Evolutionary conservation across 1,140 invertebrate genomes (phyloP).

Genomic region (Penaeus chinensis): DNA sequence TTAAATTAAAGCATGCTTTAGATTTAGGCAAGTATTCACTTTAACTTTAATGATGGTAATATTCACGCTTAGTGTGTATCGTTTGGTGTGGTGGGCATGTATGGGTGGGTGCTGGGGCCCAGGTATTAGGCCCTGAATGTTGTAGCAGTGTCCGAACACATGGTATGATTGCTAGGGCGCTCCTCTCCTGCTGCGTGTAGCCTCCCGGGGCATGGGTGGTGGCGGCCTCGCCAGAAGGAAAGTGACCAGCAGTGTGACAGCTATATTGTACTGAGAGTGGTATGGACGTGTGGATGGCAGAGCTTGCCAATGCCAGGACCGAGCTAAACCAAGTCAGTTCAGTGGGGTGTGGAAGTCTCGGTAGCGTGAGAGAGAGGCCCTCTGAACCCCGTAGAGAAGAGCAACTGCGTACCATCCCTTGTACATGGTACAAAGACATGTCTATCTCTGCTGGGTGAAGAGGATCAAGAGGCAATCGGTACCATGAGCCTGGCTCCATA

Average conservation of each 20-base stretch:
- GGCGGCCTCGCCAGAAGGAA: constrained; percentile 41
- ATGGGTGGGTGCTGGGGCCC: constrained; percentile 54
- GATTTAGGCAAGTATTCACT: constrained; percentile 55
- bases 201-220: constrained; percentile 40
- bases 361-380: constrained; percentile 53
- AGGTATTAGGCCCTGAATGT: constrained; percentile 39
- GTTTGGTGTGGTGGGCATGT: constrained; percentile 57
- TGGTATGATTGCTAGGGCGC: constrained; percentile 57
- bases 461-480: constrained; percentile 57
- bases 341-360: constrained; percentile 58
- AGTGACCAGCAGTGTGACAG: constrained; percentile 54
- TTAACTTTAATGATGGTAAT: constrained; percentile 56
- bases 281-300: constrained; percentile 59
- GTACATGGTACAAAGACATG: neutral
- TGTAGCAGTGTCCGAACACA: constrained; percentile 55
- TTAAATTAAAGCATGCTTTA: constrained; percentile 58
- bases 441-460: constrained; percentile 35
- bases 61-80: constrained; percentile 61
- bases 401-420: constrained; percentile 2
- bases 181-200: constrained; percentile 57
- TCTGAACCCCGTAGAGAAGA: constrained; percentile 29
- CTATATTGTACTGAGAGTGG: constrained; percentile 59
- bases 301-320: constrained; percentile 53
- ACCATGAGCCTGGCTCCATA: constrained; percentile 61
- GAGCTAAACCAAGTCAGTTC: constrained; percentile 45